Evolutionary conservation across 2,113 vertebrate species (phyloP).

Genomic region (Smithornis capensis): DNA sequence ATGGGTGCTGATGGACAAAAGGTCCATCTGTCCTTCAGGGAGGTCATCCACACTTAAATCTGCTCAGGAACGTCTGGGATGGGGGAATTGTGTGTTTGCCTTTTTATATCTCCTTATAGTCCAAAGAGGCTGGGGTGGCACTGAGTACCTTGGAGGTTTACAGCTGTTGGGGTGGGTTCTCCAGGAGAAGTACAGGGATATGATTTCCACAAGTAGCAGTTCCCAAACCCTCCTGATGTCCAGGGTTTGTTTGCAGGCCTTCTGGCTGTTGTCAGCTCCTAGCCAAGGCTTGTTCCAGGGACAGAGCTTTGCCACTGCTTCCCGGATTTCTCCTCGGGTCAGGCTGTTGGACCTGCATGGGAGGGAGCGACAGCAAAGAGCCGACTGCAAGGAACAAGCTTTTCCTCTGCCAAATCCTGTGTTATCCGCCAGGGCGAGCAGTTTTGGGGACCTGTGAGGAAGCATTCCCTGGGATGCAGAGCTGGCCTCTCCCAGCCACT

Average conservation of each 20-base stretch:
- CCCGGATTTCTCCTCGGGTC: not conserved
- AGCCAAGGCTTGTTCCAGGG: not conserved
- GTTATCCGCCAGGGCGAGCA: fast-evolving
- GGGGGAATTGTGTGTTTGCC: not conserved
- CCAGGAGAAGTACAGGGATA: not conserved
- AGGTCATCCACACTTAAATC: not conserved
- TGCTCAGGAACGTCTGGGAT: fast-evolving
- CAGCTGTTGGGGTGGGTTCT: not conserved
- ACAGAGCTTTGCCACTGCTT: not conserved
- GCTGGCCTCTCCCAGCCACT: not conserved
- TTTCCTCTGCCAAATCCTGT: not conserved
- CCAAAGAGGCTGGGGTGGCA: fast-evolving
- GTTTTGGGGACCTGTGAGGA: not conserved
- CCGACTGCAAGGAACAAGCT: not conserved
- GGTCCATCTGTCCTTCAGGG: not conserved
- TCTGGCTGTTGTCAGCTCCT: not conserved
- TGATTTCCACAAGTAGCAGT: fast-evolving
- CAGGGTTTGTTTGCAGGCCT: not conserved
- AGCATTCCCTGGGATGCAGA: not conserved
- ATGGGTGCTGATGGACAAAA: not conserved
- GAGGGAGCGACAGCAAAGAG: not conserved
- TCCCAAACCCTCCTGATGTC: not conserved
- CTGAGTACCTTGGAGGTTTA: not conserved
- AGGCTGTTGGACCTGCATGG: not conserved
- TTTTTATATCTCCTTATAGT: not conserved